Evolutionary conservation across 2,888 invertebrate genomes (phyloP), one percentile per base, ranked within the genome.

Genomic region (Chelonus formosanus): DNA sequence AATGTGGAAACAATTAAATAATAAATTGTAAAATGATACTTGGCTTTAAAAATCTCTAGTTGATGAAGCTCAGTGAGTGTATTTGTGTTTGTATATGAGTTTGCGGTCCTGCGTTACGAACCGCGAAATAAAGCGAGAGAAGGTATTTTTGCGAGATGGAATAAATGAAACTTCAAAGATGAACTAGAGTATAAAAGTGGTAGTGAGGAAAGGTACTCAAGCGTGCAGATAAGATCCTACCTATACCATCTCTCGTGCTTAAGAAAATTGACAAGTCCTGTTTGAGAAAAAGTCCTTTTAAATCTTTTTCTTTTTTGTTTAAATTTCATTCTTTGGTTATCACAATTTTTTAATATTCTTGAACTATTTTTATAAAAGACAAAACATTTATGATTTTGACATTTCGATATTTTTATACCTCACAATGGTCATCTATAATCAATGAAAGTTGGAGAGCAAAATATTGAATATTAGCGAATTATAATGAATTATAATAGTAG

Each of bases 201-300:
- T 61, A 47, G 36, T 6, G 47, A 55, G 58, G 35, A 36, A 65
- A 58, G n/a, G 66, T 55, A 55, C 47, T 65, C 67, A 54, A 45
- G 20, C 45, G 62, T 59, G 60, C 50, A 59, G 66, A 56, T 67
- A 63, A 67, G 53, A 67, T 65, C 58, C 53, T 50, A 59, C 20
- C 34, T 52, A 43, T 43, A 64, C 67, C 58, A 62, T 70, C 34
- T 40, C 50, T 55, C 36, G 47, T 54, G 36, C 47, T 10, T 48
- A 35, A 36, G 58, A 54, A 65, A 59, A 68, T 67, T 65, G 67
- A 65, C 67, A 68, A 67, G 63, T 67, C 63, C 53, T 63, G 60
- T 58, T 69, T 50, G 54, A 63, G 52, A 54, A 8, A 55, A 56
- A 64, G 50, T 43, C 10, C n/a, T n/a, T 55, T 68, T 53, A 8